Evolutionary conservation across 1,140 invertebrate species (phyloP).

Genomic region (Drosophila aff.): DNA sequence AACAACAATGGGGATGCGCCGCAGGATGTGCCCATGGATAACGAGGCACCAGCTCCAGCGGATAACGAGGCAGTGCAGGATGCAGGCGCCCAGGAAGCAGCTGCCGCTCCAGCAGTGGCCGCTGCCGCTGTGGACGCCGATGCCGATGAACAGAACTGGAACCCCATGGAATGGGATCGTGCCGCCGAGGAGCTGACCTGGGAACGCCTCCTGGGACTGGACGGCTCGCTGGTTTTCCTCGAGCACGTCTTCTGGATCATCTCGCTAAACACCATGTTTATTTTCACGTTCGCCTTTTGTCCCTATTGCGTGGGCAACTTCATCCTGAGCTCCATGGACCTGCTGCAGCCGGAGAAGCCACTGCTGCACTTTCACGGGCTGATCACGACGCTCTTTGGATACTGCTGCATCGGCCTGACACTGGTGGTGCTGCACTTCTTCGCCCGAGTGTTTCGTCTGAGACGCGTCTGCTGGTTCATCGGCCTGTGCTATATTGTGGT

Average conservation of each 20-base stretch:
- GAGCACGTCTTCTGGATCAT: conserved; percentile 99
- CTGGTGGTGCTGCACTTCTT: conserved; percentile 93
- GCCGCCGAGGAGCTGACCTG: conserved; percentile 99
- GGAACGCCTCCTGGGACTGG: conserved; percentile 97
- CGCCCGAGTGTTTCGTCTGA: conserved; percentile 90
- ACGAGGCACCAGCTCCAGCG: conserved; percentile 64
- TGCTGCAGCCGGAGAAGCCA: conserved; percentile 90
- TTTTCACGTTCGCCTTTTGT: conserved; percentile 97
- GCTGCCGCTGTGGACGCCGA: conserved; percentile 72
- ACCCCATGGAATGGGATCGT: conserved; percentile 99
- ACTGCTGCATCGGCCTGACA: conserved; percentile 94
- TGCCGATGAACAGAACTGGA: conserved; percentile 97
- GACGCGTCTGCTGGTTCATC: conserved; percentile 93
- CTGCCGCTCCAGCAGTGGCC: conserved; percentile 11
- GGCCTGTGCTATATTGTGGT: conserved; percentile 99
- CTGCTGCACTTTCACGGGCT: conserved; percentile 96
- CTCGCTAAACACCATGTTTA: conserved; percentile 98
- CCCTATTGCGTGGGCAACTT: conserved; percentile 98
- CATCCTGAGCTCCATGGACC: conserved; percentile 90
- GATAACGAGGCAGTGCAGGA: conserved; percentile 59
- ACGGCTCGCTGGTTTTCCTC: conserved; percentile 98
- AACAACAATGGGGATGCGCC: conserved; percentile 69
- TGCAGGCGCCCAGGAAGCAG: conserved; percentile 13
- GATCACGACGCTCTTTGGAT: conserved; percentile 96
- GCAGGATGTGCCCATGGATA: conserved; percentile 63